Evolutionary conservation across 2,888 invertebrate species (phyloP).

Genomic region (Schizotus pectinicornis): DNA sequence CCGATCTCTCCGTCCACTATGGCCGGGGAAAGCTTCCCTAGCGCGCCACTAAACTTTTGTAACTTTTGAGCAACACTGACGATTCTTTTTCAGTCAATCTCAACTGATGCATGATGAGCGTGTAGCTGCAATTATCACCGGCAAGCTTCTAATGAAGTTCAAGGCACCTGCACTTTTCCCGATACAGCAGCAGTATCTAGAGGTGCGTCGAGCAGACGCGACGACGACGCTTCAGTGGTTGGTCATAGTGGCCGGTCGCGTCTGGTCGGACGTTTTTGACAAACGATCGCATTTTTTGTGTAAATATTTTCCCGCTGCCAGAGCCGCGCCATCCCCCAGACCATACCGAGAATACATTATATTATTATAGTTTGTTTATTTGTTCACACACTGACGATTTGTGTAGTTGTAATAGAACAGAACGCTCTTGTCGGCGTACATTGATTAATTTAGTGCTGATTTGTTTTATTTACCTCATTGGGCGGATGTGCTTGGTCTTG

Average conservation of each 20-base stretch:
- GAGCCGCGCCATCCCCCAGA: conserved; percentile 22
- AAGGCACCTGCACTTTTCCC: conserved; percentile 45
- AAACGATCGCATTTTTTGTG: not conserved
- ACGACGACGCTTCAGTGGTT: not conserved
- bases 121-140: conserved; percentile 45
- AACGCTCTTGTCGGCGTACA: conserved; percentile 30
- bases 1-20: not conserved
- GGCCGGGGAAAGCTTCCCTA: no score
- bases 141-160: conserved; percentile 42
- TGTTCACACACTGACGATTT: conserved; percentile 19
- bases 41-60: not conserved
- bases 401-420: conserved; percentile 21
- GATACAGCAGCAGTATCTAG: not conserved
- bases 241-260: not conserved
- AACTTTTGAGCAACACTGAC: not conserved
- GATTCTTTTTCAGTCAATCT: conserved; percentile 42
- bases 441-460: conserved; percentile 59
- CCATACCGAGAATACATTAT: conserved; percentile 13
- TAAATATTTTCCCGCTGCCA: conserved; percentile 18
- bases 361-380: conserved; percentile 3
- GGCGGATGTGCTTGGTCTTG: conserved; percentile 60
- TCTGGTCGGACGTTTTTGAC: conserved; percentile 2
- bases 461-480: conserved; percentile 58
- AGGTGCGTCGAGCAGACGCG: not conserved
- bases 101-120: conserved; percentile 46